Evolutionary conservation across 2,797 vertebrate genomes (phyloP).

Genomic region (Galago senegalensis): DNA sequence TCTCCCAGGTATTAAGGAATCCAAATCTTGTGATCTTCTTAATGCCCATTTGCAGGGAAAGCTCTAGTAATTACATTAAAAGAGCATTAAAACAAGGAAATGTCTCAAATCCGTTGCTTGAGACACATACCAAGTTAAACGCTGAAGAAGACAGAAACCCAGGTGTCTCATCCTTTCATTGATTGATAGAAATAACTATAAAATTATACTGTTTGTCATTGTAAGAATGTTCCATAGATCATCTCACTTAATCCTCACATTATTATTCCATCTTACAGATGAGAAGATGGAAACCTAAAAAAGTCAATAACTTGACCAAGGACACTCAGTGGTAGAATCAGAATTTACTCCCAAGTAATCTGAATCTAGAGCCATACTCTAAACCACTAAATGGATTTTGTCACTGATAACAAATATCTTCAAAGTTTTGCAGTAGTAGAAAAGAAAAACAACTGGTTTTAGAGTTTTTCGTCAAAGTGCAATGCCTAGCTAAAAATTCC

Average conservation of each 20-base stretch:
- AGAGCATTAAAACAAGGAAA: not conserved
- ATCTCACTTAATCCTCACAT: not conserved
- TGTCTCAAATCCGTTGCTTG: not conserved
- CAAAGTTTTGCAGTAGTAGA: not conserved
- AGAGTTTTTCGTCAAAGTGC: not conserved
- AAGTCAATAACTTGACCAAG: not conserved
- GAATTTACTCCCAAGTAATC: not conserved
- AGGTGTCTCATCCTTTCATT: not conserved
- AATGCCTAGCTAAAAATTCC: not conserved
- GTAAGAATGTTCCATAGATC: not conserved
- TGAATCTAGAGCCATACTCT: not conserved
- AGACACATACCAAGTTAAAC: not conserved
- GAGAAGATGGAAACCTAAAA: not conserved
- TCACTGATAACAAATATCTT: not conserved
- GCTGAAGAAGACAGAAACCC: not conserved
- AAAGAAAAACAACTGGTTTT: not conserved
- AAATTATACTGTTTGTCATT: not conserved
- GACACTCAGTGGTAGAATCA: not conserved
- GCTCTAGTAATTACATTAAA: conserved; percentile 40
- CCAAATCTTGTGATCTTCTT: not conserved
- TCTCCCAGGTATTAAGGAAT: not conserved
- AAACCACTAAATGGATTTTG: not conserved
- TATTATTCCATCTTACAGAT: not conserved
- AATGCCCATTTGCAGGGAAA: not conserved
- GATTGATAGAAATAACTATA: not conserved